Conservation (phyloP, 2,113 vertebrate species). For the Pogona vitticeps region DNA sequence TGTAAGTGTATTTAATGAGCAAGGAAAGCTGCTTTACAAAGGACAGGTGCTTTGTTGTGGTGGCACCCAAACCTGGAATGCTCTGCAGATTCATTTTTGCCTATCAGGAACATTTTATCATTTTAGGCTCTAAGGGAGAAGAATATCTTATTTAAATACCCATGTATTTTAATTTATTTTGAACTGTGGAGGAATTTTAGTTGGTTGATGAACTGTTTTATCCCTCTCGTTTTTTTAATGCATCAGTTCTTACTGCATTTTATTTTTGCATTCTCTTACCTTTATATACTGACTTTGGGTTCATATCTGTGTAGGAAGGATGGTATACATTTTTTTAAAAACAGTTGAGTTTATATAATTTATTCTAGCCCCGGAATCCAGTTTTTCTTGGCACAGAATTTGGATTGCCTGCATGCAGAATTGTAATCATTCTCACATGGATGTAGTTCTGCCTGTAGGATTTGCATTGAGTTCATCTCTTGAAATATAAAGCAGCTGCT, state of each 20-base stretch:
- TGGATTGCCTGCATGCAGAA: background rate
- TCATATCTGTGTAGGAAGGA: background rate
- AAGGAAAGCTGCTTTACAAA: background rate
- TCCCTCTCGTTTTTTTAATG: background rate
- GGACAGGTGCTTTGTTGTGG: background rate
- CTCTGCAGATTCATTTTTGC: background rate
- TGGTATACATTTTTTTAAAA: background rate
- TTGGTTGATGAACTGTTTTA: background rate
- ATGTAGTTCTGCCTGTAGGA: background rate
- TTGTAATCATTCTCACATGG: background rate
- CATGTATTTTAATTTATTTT: background rate
- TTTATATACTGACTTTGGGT: background rate
- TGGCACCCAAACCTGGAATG: background rate
- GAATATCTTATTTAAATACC: background rate
- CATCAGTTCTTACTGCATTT: background rate
- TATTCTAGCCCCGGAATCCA: background rate
- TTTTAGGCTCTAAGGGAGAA: background rate
- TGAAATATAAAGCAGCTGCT: slow-evolving; percentile 13
- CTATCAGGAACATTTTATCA: background rate
- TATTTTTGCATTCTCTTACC: background rate
- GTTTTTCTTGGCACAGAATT: slow-evolving; percentile 1
- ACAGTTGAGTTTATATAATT: background rate
- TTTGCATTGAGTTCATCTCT: background rate
- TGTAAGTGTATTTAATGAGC: background rate
- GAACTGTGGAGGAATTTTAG: background rate